Conservation (phyloP, 2,113 vertebrate species). For the Periophthalmodon schlosseri region DNA sequence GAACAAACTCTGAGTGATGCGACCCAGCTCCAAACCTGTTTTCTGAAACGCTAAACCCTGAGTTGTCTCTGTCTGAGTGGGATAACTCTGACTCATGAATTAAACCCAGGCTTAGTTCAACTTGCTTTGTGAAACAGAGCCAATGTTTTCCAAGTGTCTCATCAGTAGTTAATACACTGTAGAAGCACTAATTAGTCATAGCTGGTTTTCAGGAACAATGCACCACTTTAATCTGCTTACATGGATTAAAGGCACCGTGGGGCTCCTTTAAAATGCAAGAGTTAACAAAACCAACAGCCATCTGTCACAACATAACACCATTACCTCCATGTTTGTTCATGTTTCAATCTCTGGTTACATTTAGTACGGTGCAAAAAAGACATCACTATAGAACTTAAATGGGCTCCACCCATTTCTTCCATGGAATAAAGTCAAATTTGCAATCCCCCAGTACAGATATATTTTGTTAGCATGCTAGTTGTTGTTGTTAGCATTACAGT, state of each 20-base stretch:
- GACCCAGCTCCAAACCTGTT: too few species aligned
- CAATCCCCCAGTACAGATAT: too few species aligned
- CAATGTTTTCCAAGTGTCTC: not conserved
- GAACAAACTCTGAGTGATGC: too few species aligned
- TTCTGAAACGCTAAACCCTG: too few species aligned
- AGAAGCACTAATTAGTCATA: not conserved
- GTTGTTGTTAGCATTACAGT: too few species aligned
- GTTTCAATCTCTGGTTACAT: not conserved
- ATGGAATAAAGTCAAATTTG: too few species aligned
- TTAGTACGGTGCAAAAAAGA: not conserved
- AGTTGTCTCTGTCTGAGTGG: too few species aligned
- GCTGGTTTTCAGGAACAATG: conserved; percentile 5
- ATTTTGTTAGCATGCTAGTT: too few species aligned
- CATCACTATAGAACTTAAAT: too few species aligned
- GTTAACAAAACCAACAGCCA: conserved; percentile 1
- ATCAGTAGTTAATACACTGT: not conserved
- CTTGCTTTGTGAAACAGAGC: not conserved
- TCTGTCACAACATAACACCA: not conserved
- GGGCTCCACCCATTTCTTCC: too few species aligned
- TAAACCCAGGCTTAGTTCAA: too few species aligned
- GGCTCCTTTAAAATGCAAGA: not conserved
- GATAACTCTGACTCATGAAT: too few species aligned
- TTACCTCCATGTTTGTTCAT: not conserved
- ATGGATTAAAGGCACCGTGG: conserved; percentile 3
- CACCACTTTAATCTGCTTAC: conserved; percentile 3